Percentiles rank a stretch among this genome's conserved stretches.
These are phyloP conservation scores for Ptiloglossa arizonensis DNA, from an alignment of 1,140 invertebrate species.

Conservation along the genomic window DNA sequence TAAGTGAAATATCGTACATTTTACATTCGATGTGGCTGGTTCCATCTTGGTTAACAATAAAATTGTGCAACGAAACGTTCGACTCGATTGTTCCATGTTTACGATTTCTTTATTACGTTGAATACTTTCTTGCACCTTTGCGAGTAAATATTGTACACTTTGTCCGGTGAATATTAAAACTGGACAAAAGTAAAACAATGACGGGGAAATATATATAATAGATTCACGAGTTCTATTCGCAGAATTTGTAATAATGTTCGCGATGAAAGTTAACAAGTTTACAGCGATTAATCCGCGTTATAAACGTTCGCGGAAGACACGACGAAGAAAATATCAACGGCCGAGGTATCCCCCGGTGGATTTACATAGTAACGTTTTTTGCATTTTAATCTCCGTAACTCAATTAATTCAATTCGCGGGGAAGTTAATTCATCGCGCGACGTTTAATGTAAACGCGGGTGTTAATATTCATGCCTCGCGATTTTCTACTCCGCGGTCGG, in stretches of 20 bases:
- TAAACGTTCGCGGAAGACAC: not conserved
- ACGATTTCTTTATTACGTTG: no score
- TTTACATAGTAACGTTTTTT: slow-evolving; percentile 16
- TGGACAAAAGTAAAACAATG: no score
- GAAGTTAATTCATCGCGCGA: slow-evolving; percentile 26
- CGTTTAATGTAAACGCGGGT: slow-evolving; percentile 20
- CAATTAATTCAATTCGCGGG: slow-evolving; percentile 39
- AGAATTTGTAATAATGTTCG: not conserved
- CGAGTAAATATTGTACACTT: no score
- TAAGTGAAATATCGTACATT: no score
- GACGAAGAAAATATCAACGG: not conserved
- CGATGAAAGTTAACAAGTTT: not conserved
- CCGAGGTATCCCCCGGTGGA: not conserved
- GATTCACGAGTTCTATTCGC: not conserved
- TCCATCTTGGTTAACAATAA: no score
- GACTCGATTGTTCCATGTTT: no score
- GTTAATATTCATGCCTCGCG: slow-evolving; percentile 40
- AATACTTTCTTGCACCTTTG: no score
- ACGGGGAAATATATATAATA: not conserved
- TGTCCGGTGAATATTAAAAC: no score
- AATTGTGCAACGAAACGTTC: no score
- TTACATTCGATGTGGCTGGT: no score
- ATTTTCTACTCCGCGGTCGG: slow-evolving; percentile 1
- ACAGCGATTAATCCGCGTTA: not conserved
- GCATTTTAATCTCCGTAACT: slow-evolving; percentile 37